phyloP scores from a whole-genome alignment of 2,113 vertebrate species.

The Rhipidura dahli region DNA sequence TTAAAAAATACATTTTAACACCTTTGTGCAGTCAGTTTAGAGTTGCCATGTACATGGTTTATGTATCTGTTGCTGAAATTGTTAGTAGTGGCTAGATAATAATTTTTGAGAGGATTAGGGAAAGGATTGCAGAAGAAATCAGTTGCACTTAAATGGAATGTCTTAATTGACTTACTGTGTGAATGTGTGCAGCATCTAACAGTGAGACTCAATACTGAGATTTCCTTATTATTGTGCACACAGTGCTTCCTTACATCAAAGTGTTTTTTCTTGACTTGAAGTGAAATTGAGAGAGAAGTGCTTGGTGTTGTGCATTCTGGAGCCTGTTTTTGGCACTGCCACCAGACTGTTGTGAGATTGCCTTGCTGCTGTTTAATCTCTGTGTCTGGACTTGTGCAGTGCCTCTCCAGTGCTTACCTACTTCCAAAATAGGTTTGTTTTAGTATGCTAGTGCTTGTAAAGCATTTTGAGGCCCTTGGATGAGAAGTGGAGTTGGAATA shows the following conservation, averaged over 20 bases:
- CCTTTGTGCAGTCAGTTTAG: neutral
- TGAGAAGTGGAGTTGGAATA: neutral
- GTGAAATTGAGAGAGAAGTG: neutral
- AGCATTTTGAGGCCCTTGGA: neutral
- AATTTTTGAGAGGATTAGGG: neutral
- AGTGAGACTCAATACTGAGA: fast-evolving
- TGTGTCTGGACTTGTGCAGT: neutral
- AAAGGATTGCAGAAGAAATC: neutral
- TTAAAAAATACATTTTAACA: neutral
- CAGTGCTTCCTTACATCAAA: neutral
- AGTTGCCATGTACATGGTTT: neutral
- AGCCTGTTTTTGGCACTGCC: neutral
- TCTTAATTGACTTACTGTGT: neutral
- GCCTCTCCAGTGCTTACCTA: neutral
- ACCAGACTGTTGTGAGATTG: neutral
- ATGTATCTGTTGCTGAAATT: neutral
- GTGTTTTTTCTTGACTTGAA: neutral
- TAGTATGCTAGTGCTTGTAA: neutral
- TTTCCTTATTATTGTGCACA: neutral
- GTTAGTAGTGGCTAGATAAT: neutral
- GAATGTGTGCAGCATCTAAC: neutral
- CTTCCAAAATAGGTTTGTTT: constrained; percentile 7
- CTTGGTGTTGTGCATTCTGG: neutral
- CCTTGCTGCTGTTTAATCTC: constrained; percentile 5
- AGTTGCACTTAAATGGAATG: neutral